phyloP scores from a whole-genome alignment of 2,113 vertebrate species.

The Brachyistius frenatus region DNA sequence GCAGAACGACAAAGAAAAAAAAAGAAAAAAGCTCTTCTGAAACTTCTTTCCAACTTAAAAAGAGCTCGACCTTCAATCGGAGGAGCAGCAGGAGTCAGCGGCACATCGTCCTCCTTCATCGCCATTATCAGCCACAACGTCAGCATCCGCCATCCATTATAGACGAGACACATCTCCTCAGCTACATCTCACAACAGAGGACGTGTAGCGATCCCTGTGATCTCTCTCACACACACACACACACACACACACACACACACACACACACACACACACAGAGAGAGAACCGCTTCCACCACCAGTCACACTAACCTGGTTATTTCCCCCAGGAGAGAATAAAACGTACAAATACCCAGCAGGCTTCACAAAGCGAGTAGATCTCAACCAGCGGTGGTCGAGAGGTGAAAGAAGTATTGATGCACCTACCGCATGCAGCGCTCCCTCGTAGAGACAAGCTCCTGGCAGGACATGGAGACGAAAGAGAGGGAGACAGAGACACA shows the following conservation, averaged over 20 bases:
- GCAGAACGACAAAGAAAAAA: no score
- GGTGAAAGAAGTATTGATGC: not conserved
- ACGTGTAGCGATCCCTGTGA: constrained; percentile 29
- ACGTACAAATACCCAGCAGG: constrained; percentile 36
- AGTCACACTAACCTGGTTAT: constrained; percentile 16
- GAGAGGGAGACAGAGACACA: not conserved
- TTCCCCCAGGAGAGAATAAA: constrained; percentile 47
- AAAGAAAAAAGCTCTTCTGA: no score
- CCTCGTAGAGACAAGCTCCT: constrained; percentile 92
- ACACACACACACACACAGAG: no score
- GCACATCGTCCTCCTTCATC: constrained; percentile 14
- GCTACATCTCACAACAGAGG: constrained; percentile 36
- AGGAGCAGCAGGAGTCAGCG: not conserved
- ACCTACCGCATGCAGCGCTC: constrained; percentile 90
- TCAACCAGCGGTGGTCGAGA: not conserved
- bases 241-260: no score
- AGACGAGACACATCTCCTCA: constrained; percentile 57
- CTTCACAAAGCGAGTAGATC: not conserved
- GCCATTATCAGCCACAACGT: constrained; percentile 56
- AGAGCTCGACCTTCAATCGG: constrained; percentile 23
- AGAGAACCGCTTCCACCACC: not conserved
- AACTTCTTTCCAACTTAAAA: not conserved
- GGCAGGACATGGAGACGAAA: constrained; percentile 1
- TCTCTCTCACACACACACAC: constrained; percentile 2
- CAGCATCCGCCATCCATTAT: constrained; percentile 55